Percentiles rank a stretch among this genome's conserved stretches.
Evolutionary conservation across 1,140 invertebrate species (phyloP).

Genomic region (Drosophila malerkotliana): DNA sequence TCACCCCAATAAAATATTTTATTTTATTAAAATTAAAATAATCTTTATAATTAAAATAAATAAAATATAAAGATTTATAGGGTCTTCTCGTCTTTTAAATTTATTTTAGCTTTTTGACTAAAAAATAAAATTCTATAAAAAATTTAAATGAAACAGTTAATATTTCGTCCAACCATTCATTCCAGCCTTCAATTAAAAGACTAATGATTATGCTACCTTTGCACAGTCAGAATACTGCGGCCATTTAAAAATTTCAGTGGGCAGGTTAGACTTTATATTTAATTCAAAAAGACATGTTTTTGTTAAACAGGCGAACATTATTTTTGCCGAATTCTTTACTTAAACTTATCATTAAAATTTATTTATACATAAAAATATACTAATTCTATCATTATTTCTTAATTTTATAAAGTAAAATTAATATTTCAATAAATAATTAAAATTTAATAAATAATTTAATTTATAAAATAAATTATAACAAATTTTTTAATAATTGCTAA

Average conservation of each 20-base stretch:
- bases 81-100: constrained; percentile 86
- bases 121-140: constrained; percentile 85
- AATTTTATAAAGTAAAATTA: constrained; percentile 79
- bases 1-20: constrained; percentile 70
- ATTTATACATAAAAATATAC: constrained; percentile 83
- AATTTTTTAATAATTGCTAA: too few relatives aligned
- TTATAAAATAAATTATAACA: too few relatives aligned
- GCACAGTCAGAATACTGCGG: constrained; percentile 84
- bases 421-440: constrained; percentile 85
- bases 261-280: constrained; percentile 87
- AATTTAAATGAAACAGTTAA: constrained; percentile 84
- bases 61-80: constrained; percentile 84
- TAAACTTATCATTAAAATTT: constrained; percentile 80
- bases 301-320: constrained; percentile 89
- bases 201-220: constrained; percentile 86
- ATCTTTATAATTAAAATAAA: constrained; percentile 80
- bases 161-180: constrained; percentile 87
- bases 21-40: constrained; percentile 72
- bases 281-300: constrained; percentile 88
- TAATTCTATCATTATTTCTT: constrained; percentile 85
- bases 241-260: constrained; percentile 84
- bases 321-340: constrained; percentile 87
- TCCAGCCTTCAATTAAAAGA: constrained; percentile 87
- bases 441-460: constrained; percentile 82
- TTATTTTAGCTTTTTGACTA: constrained; percentile 87